Base-by-base conservation (phyloP, 1,140 invertebrate genomes). In the Penaeus indicus region DNA sequence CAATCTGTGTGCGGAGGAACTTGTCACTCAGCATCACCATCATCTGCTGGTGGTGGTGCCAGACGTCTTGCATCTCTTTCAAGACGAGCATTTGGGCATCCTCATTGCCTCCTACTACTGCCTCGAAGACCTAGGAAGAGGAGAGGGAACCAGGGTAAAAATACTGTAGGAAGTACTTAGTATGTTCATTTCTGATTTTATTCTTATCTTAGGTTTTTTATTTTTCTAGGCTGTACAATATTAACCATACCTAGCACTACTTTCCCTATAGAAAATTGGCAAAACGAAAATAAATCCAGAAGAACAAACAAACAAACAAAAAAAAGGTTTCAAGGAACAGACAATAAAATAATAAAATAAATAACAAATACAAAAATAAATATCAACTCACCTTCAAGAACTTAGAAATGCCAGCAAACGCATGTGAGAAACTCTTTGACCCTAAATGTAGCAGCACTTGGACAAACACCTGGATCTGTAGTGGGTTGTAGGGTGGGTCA, bases 391-490 rank as follows among this genome's bases (percentile, higher is more conserved):
- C 96, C 92, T 96, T 95, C 93, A 98, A 97, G 92, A 98, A 99
- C 94, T 99, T 99, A 27, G 97, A 97, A 91, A 99, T 97, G 63
- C 98, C 98, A 22, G 98, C 97, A 93, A 99, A 99, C 91, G 97
- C 97, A 92, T 99, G 99, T 90, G 98, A 99, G 92, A 99, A 98
- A 92, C 98, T 99, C 94, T 99, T 99, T 3, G 96, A 97, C 32
- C 98, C 98, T 67, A 99, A 93, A 92, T 98, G 97, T 0, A 99
- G 94, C 85, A 99, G 93, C 0, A 97, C 98, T 91, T 99, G 97
- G 11, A 98, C 97, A 93, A 99, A 99, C 0, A 99, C 97, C 92
- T 99, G 97, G 75, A 99, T 98, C 93, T 98, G 98, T 60, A 98
- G 92, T 0, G 97, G 97, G 94, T 98, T 98, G 92, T 96, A 96